These are phyloP conservation scores for Meliscaeva auricollis DNA, from an alignment of 2,888 invertebrate genomes.

Conservation along the genomic window DNA sequence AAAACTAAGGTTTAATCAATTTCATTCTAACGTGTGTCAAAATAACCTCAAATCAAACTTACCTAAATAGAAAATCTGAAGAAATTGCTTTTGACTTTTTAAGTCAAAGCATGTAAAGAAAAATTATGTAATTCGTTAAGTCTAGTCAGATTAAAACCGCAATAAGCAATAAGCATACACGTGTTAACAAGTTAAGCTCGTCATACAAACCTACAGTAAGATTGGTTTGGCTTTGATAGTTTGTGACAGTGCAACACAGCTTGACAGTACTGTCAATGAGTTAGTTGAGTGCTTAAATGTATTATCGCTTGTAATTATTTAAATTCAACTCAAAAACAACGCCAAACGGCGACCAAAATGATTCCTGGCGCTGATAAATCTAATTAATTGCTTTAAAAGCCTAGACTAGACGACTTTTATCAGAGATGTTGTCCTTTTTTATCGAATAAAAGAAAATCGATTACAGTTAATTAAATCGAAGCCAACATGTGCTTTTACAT, in stretches of 20 bases:
- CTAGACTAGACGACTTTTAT: conserved; percentile 26
- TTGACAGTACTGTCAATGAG: conserved; percentile 51
- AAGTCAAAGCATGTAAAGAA: conserved; percentile 8
- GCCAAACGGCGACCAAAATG: conserved; percentile 47
- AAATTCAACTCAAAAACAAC: conserved; percentile 38
- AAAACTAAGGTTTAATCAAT: too few species aligned
- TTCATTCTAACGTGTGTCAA: too few species aligned
- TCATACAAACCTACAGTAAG: conserved; percentile 7
- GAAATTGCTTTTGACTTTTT: neutral
- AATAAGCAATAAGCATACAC: neutral
- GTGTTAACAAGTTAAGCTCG: conserved; percentile 35
- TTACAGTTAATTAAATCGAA: conserved; percentile 28
- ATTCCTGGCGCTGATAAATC: conserved; percentile 40
- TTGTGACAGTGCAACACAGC: conserved; percentile 12
- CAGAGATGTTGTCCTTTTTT: conserved; percentile 15
- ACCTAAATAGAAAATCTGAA: too few species aligned
- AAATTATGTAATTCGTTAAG: neutral
- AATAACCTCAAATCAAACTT: neutral
- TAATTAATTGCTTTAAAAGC: conserved; percentile 48
- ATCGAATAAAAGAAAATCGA: conserved; percentile 9
- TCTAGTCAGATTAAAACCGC: neutral
- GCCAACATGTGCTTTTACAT: neutral
- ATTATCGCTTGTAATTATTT: conserved; percentile 28
- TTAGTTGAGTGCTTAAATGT: neutral
- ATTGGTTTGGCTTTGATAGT: neutral